Evolutionary conservation across 2,113 vertebrate species (phyloP).

Genomic region (Gambusia affinis): DNA sequence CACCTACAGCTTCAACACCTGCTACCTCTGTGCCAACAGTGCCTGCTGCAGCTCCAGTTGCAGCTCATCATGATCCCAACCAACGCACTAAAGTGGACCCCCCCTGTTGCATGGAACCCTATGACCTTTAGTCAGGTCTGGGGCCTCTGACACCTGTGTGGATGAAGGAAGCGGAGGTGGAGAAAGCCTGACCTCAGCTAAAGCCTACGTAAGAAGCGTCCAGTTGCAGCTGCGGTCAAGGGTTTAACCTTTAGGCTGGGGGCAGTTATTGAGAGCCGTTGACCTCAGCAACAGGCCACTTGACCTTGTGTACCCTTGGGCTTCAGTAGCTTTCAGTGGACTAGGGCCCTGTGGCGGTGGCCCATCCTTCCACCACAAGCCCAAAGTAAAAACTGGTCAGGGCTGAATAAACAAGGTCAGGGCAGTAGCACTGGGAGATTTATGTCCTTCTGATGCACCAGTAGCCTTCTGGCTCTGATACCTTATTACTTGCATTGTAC

Average conservation of each 20-base stretch:
- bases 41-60: slow-evolving; percentile 13
- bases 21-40: slow-evolving; percentile 24
- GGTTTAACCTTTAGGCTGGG: slow-evolving; percentile 58
- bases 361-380: slow-evolving; percentile 32
- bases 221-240: slow-evolving; percentile 66
- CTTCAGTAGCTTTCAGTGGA: slow-evolving; percentile 53
- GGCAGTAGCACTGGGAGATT: slow-evolving; percentile 67
- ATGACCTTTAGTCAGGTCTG: slow-evolving; percentile 59
- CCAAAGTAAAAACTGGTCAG: slow-evolving; percentile 57
- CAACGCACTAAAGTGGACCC: slow-evolving; percentile 39
- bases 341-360: slow-evolving; percentile 49
- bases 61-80: slow-evolving; percentile 30
- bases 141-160: slow-evolving; percentile 73
- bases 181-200: slow-evolving; percentile 64
- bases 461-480: slow-evolving; percentile 53
- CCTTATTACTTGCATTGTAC: slow-evolving; percentile 28
- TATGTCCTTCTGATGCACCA: slow-evolving; percentile 59
- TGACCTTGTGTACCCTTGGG: slow-evolving; percentile 74
- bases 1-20: slow-evolving; percentile 33
- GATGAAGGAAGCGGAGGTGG: slow-evolving; percentile 53
- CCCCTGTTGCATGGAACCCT: slow-evolving; percentile 37
- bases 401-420: slow-evolving; percentile 77
- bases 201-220: slow-evolving; percentile 58
- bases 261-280: slow-evolving; percentile 64
- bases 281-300: slow-evolving; percentile 77